Evolutionary conservation across 2,797 vertebrate species (phyloP).

Genomic region (Dallia pectoralis): DNA sequence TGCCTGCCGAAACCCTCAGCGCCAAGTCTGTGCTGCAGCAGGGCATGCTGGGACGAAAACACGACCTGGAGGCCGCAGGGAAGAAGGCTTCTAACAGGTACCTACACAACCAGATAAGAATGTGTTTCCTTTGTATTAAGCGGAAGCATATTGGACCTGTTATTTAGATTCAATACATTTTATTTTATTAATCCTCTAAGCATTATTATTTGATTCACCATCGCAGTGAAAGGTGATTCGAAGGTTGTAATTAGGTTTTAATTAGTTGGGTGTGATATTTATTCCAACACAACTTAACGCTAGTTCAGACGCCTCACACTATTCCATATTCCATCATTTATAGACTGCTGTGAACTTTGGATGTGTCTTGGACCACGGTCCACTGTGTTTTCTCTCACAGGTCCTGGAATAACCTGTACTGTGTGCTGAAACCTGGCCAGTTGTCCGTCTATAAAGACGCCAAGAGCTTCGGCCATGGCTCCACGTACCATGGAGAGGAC

Average conservation of each 20-base stretch:
- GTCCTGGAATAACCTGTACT: constrained; percentile 95
- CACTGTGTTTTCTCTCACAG: constrained; percentile 61
- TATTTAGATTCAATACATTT: too few relatives aligned
- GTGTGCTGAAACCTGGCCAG: constrained; percentile 85
- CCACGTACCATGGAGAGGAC: constrained; percentile 88
- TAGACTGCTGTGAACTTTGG: background rate
- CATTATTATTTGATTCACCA: too few relatives aligned
- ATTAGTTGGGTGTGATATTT: too few relatives aligned
- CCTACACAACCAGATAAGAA: background rate
- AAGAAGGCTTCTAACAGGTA: constrained; percentile 92
- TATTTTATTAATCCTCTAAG: too few relatives aligned
- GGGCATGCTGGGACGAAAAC: constrained; percentile 88
- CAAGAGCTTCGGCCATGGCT: constrained; percentile 82
- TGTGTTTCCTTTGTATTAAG: background rate
- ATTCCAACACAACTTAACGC: too few relatives aligned
- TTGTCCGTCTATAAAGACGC: constrained; percentile 89
- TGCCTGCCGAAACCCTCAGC: constrained; percentile 70
- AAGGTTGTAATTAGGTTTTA: too few relatives aligned
- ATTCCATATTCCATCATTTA: background rate
- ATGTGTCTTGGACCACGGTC: too few relatives aligned
- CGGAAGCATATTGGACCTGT: background rate
- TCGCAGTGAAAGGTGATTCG: too few relatives aligned
- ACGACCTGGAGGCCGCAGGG: constrained; percentile 85
- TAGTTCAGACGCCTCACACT: too few relatives aligned
- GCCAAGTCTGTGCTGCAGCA: constrained; percentile 76